Conservation (phyloP, 92 coral and sea anemone genomes). For the Pocillopora meandrina region DNA sequence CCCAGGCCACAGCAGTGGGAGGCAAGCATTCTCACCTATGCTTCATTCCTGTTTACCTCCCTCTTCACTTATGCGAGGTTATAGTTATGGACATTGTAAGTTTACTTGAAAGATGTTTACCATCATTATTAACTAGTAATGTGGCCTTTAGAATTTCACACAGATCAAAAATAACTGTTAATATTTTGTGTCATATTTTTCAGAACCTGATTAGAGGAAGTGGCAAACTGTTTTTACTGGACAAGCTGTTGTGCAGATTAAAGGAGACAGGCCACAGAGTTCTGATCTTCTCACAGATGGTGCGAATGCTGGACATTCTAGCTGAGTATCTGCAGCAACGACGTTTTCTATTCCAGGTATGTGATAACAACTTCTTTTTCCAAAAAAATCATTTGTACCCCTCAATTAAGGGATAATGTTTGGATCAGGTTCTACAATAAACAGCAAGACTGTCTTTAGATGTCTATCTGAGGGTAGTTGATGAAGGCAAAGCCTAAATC, state of each 20-base stretch:
- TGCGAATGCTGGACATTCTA: slow-evolving; percentile 93
- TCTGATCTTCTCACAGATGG: slow-evolving; percentile 97
- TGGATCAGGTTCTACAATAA: too few relatives aligned
- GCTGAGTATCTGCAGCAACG: slow-evolving; percentile 92
- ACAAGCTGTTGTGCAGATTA: slow-evolving; percentile 90
- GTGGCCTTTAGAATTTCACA: neutral
- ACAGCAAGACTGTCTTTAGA: too few relatives aligned
- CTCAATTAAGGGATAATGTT: too few relatives aligned
- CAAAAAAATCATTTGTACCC: too few relatives aligned
- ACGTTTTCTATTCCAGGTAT: slow-evolving; percentile 88
- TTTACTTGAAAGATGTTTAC: neutral
- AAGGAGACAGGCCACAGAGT: slow-evolving; percentile 99
- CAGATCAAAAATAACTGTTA: too few relatives aligned
- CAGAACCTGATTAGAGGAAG: slow-evolving; percentile 90
- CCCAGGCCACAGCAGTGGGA: too few relatives aligned
- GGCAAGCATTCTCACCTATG: too few relatives aligned
- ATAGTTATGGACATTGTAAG: neutral
- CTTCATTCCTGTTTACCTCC: too few relatives aligned
- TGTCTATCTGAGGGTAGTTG: too few relatives aligned
- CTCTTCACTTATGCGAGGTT: neutral
- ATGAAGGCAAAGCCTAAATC: too few relatives aligned
- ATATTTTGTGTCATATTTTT: neutral
- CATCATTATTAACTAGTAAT: neutral
- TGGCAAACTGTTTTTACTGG: slow-evolving; percentile 91
- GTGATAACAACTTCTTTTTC: neutral